Evolutionary conservation across 2,888 invertebrate genomes (phyloP), one percentile per base, ranked within the genome.

Genomic region (Dione vanillae): DNA sequence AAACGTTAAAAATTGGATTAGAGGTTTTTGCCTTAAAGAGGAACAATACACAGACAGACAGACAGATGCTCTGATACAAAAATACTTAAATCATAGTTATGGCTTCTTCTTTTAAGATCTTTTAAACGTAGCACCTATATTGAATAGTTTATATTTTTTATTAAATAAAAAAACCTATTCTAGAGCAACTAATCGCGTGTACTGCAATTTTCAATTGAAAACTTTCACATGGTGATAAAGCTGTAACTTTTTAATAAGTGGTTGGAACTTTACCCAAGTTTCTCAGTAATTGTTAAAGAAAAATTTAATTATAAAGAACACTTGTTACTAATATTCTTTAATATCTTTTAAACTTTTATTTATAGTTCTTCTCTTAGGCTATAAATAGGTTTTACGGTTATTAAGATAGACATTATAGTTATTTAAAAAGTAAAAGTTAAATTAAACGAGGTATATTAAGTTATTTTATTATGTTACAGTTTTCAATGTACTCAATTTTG

Each of bases 191-290:
- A 41, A 10, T 14, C 40, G 12, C 58, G 19, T 10, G 40, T 40
- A 16, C 10, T 14, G 43, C 43, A 59, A 43, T 27, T 41, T 59
- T 61, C 35, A 61, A 61, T 61, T 43, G 2, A 27, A 27, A 61
- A 61, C 43, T 61, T 61, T 61, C 10, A 20, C 27, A 61, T 6
- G 43, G 43, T 27, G 59, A 27, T 45, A 61, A 61, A 61, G 59
- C 59, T 43, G 59, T n/a, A 61, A 61, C 59, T 61, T 61, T 59
- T 61, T 61, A 61, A 45, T 61, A 45, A 45, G 45, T 27, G 43
- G 20, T 61, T n/a, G 59, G 59, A 61, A 61, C 59, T 61, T 61
- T 43, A n/a, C 59, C n/a, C 43, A 65, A 65, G 49, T 65, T 68
- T 14, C 10, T 19, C 40, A n/a, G 27, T n/a, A n/a, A 59, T 59